Percentiles rank a stretch among this genome's conserved stretches.
These are phyloP conservation scores for Drosophila biarmipes DNA, from an alignment of 1,140 invertebrate genomes.

Conservation along the genomic window DNA sequence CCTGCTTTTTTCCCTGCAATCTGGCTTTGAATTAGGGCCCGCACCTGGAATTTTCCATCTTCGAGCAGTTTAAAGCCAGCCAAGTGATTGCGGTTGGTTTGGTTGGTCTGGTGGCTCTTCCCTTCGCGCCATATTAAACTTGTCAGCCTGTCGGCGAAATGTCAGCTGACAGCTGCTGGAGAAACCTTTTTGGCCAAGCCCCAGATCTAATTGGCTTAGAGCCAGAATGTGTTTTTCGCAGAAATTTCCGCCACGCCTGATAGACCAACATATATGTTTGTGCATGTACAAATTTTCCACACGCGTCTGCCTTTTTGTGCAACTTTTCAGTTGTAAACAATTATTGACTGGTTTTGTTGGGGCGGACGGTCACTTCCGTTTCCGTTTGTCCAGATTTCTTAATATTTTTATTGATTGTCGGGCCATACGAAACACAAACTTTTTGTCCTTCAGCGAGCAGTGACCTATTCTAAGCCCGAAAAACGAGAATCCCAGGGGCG, in stretches of 20 bases:
- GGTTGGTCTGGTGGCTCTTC: constrained; percentile 3
- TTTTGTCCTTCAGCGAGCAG: constrained; percentile 34
- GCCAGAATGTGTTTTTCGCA: constrained; percentile 26
- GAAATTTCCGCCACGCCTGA: constrained; percentile 5
- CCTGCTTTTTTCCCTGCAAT: constrained; percentile 8
- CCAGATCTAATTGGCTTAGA: constrained; percentile 38
- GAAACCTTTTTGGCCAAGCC: constrained; percentile 45
- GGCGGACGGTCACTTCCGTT: constrained; percentile 23
- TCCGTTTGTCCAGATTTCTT: constrained; percentile 33
- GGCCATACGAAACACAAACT: constrained; percentile 37
- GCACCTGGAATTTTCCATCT: background rate
- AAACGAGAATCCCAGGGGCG: constrained; percentile 16
- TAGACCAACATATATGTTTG: background rate
- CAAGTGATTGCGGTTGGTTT: constrained; percentile 17
- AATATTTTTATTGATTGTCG: constrained; percentile 26
- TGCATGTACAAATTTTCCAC: too few relatives aligned
- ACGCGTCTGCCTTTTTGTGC: background rate
- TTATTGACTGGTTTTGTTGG: constrained; percentile 30
- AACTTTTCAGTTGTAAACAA: constrained; percentile 30
- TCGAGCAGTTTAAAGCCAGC: constrained; percentile 2
- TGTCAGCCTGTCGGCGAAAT: constrained; percentile 31
- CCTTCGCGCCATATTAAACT: constrained; percentile 35
- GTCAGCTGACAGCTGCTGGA: constrained; percentile 34
- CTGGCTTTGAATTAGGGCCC: constrained; percentile 32
- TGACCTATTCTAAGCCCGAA: constrained; percentile 45